A percentile compares a stretch with the other conserved stretches of the same genome.
Conservation (phyloP, 23 tunicate genomes). For the Trididemnum nubilum region DNA sequence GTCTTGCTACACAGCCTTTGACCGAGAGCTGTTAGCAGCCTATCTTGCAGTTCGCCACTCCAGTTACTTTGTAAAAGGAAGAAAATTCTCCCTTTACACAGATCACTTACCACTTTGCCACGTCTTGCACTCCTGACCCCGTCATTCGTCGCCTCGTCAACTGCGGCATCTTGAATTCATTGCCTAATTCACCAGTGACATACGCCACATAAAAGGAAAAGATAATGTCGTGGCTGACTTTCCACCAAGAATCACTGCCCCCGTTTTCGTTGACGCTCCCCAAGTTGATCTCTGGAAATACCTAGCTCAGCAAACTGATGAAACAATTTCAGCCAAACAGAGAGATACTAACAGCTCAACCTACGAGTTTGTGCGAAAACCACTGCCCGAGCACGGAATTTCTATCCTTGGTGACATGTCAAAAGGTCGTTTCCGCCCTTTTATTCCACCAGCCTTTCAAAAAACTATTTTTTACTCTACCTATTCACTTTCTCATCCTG, state of each 20-base stretch:
- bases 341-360: no score
- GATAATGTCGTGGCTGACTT: conserved; percentile 22
- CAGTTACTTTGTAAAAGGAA: conserved; percentile 12
- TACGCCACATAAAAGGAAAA: neutral
- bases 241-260: neutral
- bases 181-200: neutral
- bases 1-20: neutral
- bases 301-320: no score
- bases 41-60: conserved; percentile 1
- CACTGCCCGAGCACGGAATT: no score
- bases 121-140: neutral
- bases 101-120: conserved; percentile 6
- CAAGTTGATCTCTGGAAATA: neutral
- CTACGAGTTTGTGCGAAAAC: no score
- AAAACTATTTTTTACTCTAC: no score
- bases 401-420: no score
- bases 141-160: neutral
- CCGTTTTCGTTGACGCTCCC: neutral
- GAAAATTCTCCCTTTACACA: neutral
- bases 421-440: no score
- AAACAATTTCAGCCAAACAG: no score
- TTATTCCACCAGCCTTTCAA: no score
- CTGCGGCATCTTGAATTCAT: neutral
- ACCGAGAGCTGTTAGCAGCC: conserved; percentile 9
- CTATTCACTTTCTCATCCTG: no score